phyloP scores from a whole-genome alignment of 1,140 invertebrate species.

The Bilobella aurantiaca region DNA sequence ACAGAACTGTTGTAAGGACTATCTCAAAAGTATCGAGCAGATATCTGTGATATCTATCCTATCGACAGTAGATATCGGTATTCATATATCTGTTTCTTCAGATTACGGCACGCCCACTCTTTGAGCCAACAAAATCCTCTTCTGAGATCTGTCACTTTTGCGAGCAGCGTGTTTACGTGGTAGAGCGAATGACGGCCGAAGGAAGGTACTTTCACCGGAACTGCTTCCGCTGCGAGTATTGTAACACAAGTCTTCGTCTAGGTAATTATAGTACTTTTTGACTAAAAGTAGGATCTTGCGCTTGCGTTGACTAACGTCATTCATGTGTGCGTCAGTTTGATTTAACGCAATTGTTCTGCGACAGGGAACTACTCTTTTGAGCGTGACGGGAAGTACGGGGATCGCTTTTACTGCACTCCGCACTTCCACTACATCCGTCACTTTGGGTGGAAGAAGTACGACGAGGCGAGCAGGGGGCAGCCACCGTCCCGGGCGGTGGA shows the following conservation, averaged over 20 bases:
- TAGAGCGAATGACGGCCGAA: constrained; percentile 75
- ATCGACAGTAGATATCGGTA: too few relatives aligned
- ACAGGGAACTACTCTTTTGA: constrained; percentile 61
- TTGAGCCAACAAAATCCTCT: constrained; percentile 51
- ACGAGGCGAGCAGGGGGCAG: too few relatives aligned
- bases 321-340: too few relatives aligned
- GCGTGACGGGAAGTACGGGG: constrained; percentile 57
- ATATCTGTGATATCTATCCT: too few relatives aligned
- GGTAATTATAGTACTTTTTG: constrained; percentile 43
- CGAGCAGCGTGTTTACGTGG: constrained; percentile 72
- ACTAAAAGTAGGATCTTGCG: background rate
- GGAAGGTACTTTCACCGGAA: constrained; percentile 75
- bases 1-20: background rate
- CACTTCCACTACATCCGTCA: constrained; percentile 46
- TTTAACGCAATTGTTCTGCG: background rate
- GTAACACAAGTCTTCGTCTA: constrained; percentile 54
- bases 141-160: constrained; percentile 79
- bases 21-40: constrained; percentile 9
- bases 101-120: constrained; percentile 49
- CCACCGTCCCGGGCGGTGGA: too few relatives aligned
- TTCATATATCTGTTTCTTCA: constrained; percentile 37
- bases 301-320: too few relatives aligned
- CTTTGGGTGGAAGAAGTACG: constrained; percentile 34
- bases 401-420: constrained; percentile 68
- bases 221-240: constrained; percentile 69